A percentile compares a stretch with the other conserved stretches of the same genome.
Evolutionary conservation across 2,797 vertebrate species (phyloP).

Genomic region (Octomys mimax): DNA sequence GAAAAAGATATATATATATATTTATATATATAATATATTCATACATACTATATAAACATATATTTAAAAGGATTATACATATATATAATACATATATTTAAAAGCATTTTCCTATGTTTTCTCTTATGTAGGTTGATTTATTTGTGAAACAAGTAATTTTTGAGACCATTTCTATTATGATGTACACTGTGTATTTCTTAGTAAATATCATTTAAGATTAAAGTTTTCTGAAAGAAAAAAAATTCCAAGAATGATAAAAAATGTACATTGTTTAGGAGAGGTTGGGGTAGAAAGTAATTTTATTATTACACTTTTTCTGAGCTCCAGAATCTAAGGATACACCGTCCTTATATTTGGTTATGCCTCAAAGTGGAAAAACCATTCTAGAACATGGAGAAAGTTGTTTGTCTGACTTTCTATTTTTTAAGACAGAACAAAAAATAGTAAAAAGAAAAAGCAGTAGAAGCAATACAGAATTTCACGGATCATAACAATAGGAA

Average conservation of each 20-base stretch:
- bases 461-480: no score
- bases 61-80: constrained; percentile 1
- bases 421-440: no score
- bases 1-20: constrained; percentile 44
- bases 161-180: constrained; percentile 53
- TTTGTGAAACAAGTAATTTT: constrained; percentile 75
- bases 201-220: constrained; percentile 71
- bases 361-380: not conserved
- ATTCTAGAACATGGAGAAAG: not conserved
- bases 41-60: no score
- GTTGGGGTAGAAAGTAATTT: not conserved
- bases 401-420: not conserved
- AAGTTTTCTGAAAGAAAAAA: constrained; percentile 76
- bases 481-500: no score
- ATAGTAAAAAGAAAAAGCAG: no score
- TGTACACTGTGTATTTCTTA: constrained; percentile 68
- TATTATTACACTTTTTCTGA: not conserved
- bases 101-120: constrained; percentile 49
- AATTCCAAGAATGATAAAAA: not conserved
- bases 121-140: constrained; percentile 64
- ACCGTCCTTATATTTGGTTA: not conserved
- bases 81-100: not conserved
- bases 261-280: constrained; percentile 30
- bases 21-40: no score
- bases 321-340: constrained; percentile 15